Percentiles rank a stretch among this genome's conserved stretches.
Evolutionary conservation across 2,797 vertebrate genomes (phyloP).

Genomic region (Leucoraja ocellata): DNA sequence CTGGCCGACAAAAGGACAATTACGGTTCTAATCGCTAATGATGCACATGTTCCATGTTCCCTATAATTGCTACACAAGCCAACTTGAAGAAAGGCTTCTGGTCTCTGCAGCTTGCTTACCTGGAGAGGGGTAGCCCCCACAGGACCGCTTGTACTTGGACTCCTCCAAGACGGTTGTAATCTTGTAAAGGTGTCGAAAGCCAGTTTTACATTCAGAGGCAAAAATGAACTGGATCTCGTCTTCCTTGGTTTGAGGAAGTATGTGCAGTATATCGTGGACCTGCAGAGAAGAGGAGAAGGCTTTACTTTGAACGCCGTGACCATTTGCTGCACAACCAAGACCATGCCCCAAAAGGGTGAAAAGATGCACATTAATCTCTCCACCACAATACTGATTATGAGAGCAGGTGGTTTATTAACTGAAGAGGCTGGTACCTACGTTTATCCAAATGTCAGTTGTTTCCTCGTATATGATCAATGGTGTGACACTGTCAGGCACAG

Average conservation of each 20-base stretch:
- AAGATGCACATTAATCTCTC: not conserved
- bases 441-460: slow-evolving; percentile 71
- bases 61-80: not conserved
- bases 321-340: too few species aligned
- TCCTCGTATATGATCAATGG: slow-evolving; percentile 70
- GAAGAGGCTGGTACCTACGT: slow-evolving; percentile 52
- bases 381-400: not conserved
- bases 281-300: slow-evolving; percentile 43
- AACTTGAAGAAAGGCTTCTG: not conserved
- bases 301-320: not conserved
- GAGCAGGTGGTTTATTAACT: not conserved
- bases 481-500: slow-evolving; percentile 60
- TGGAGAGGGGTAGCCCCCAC: slow-evolving; percentile 57
- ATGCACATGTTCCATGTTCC: too few species aligned
- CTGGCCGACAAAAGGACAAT: not conserved
- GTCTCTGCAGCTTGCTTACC: slow-evolving; percentile 48
- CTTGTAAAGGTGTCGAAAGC: slow-evolving; percentile 67
- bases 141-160: slow-evolving; percentile 60
- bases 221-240: slow-evolving; percentile 70
- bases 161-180: slow-evolving; percentile 60
- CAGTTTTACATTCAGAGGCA: slow-evolving; percentile 69
- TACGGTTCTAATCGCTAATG: not conserved
- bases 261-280: slow-evolving; percentile 70
- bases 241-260: slow-evolving; percentile 63
- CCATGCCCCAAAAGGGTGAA: not conserved